Percentiles rank a stretch among this genome's conserved stretches.
phyloP scores from a whole-genome alignment of 2,888 invertebrate species.

The Orthosia gothica region DNA sequence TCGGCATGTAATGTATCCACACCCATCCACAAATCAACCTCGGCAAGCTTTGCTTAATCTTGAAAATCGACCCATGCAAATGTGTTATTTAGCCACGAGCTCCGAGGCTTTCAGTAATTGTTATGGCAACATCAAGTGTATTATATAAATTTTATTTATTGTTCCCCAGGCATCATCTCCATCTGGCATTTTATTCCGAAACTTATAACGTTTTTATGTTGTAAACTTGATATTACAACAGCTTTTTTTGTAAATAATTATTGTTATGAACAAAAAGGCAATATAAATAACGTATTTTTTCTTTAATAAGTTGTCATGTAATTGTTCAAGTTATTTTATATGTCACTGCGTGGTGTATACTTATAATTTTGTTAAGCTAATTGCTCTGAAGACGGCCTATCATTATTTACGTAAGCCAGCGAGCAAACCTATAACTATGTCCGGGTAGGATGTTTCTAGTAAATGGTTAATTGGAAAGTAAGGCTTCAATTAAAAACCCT shows the following conservation, averaged over 20 bases:
- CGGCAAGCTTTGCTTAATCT: too few relatives aligned
- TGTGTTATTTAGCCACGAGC: background rate
- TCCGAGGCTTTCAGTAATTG: conserved; percentile 4
- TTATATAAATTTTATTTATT: conserved; percentile 25
- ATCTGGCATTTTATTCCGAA: conserved; percentile 41
- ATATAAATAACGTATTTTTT: conserved; percentile 6
- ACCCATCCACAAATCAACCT: too few relatives aligned
- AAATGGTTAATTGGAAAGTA: too few relatives aligned
- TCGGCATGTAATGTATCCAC: too few relatives aligned
- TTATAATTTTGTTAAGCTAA: too few relatives aligned
- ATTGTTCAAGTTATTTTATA: conserved; percentile 24
- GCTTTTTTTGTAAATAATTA: conserved; percentile 27
- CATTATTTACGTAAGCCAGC: too few relatives aligned
- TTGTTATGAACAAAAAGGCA: conserved; percentile 34
- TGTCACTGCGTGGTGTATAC: too few relatives aligned
- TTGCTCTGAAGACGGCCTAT: too few relatives aligned
- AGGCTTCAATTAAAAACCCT: too few relatives aligned
- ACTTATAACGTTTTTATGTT: conserved; percentile 40
- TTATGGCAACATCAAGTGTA: background rate
- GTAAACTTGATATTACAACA: conserved; percentile 24
- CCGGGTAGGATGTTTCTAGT: too few relatives aligned
- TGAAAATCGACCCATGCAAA: too few relatives aligned
- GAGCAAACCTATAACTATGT: too few relatives aligned
- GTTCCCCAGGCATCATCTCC: conserved; percentile 21
- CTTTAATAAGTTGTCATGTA: conserved; percentile 7